These are phyloP conservation scores for Lepidostoma basale DNA, from an alignment of 1,140 invertebrate genomes.

Conservation along the genomic window DNA sequence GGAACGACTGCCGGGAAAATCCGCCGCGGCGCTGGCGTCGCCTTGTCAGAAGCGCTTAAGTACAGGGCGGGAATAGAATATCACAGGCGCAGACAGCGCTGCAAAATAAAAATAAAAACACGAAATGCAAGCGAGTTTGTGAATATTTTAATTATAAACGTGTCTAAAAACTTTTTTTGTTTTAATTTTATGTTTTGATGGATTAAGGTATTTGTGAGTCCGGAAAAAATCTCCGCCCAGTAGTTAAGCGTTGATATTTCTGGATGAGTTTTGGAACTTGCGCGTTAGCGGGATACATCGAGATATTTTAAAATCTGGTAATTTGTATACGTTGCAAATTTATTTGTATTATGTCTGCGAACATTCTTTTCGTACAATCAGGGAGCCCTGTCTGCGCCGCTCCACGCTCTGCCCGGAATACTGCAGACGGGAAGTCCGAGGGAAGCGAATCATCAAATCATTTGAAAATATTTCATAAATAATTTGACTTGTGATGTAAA, in stretches of 20 bases:
- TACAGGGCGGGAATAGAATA: too few species aligned
- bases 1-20: slow-evolving; percentile 14
- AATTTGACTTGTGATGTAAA: too few species aligned
- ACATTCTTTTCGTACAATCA: slow-evolving; percentile 12
- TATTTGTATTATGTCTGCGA: slow-evolving; percentile 17
- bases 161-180: too few species aligned
- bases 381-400: neutral
- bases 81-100: too few species aligned
- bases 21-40: slow-evolving; percentile 17
- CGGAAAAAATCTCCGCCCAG: slow-evolving; percentile 5
- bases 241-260: slow-evolving; percentile 16
- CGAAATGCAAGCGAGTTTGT: too few species aligned
- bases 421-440: neutral
- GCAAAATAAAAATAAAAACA: too few species aligned
- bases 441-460: neutral
- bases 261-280: slow-evolving; percentile 10
- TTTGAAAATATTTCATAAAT: too few species aligned
- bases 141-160: too few species aligned
- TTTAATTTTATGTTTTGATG: too few species aligned
- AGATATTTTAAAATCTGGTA: slow-evolving; percentile 17
- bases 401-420: too few species aligned
- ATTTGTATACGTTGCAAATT: slow-evolving; percentile 20
- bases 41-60: slow-evolving; percentile 6
- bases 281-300: slow-evolving; percentile 3
- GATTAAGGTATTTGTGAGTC: too few species aligned